Evolutionary conservation across 2,888 invertebrate genomes (phyloP), one percentile per base, ranked within the genome.

Genomic region (Eupithecia exiguata): DNA sequence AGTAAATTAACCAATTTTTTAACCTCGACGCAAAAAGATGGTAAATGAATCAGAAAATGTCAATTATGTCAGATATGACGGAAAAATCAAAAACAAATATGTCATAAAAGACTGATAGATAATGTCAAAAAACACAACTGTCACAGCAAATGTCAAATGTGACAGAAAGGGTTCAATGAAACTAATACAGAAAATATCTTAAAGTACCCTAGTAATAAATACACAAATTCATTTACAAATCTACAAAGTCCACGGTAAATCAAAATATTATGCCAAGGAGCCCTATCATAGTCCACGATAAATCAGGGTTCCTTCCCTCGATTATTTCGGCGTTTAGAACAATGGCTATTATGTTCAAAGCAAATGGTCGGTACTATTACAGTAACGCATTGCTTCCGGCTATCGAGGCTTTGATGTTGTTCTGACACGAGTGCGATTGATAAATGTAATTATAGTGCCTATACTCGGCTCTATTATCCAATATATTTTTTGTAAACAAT

Each of bases 301-400:
- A 92, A 92, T 92, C 89, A 92, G 87, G 84, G 86, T 84, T 86
- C 88, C 88, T 89, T 89, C 88, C 89, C 89, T 88, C 86, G 86
- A 91, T 92, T 91, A 88, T 91, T 91, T 84, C 77, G 89, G 88
- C 84, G 86, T 85, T 85, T 87, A 88, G 89, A 92, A 93, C 93
- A 94, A 94, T 93, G 84, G 92, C 93, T 87, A 93, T 93, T 93
- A 93, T 93, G 87, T 89, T 90, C 89, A 87, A 88, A 90, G 88
- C 89, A 91, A 91, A 93, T 91, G 90, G 89, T 89, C 86, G 40
- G 87, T 90, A 84, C 84, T 81, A 87, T 88, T 88, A 88, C 84
- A 80, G 86, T 90, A 89, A 91, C 89, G 86, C 85, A 91, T 92
- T 84, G 89, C 91, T 92, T 93, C 92, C 93, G 91, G 89, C 87